Percentiles rank a stretch among this genome's conserved stretches.
These are phyloP conservation scores for Philopotamus ludificatus DNA, from an alignment of 1,140 invertebrate genomes.

Conservation along the genomic window DNA sequence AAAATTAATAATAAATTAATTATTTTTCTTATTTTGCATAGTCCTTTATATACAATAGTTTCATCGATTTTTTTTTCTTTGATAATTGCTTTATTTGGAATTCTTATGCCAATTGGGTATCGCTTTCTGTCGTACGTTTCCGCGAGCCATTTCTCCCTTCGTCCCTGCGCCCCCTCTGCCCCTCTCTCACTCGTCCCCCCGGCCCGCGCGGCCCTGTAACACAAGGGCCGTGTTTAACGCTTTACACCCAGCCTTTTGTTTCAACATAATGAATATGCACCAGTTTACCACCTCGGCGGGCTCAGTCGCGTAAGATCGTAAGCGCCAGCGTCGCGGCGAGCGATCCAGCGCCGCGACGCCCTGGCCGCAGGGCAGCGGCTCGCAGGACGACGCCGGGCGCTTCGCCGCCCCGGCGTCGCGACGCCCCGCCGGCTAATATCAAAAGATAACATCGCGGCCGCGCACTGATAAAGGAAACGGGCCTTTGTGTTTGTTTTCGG, in stretches of 20 bases:
- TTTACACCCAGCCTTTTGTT: conserved; percentile 42
- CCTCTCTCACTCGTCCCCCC: conserved; percentile 18
- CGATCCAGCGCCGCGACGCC: too few species aligned
- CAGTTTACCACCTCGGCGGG: conserved; percentile 40
- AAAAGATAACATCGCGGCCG: conserved; percentile 40
- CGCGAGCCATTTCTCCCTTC: neutral
- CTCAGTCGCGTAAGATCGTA: conserved; percentile 23
- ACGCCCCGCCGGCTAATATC: conserved; percentile 31
- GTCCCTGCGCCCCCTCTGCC: neutral
- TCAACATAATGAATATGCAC: conserved; percentile 43
- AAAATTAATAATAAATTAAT: too few species aligned
- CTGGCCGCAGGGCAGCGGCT: too few species aligned
- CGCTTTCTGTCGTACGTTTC: neutral
- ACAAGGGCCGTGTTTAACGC: conserved; percentile 41
- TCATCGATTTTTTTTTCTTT: too few species aligned
- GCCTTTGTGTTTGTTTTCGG: conserved; percentile 37
- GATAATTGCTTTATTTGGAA: too few species aligned
- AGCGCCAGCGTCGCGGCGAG: neutral
- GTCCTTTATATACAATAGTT: too few species aligned
- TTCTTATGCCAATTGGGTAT: neutral
- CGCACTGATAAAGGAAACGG: conserved; percentile 35
- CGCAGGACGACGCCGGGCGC: too few species aligned
- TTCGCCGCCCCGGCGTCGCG: neutral
- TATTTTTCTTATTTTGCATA: too few species aligned
- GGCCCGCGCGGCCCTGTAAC: neutral